Conservation (phyloP, 2,797 vertebrate species). For the Dicrostonyx torquatus region DNA sequence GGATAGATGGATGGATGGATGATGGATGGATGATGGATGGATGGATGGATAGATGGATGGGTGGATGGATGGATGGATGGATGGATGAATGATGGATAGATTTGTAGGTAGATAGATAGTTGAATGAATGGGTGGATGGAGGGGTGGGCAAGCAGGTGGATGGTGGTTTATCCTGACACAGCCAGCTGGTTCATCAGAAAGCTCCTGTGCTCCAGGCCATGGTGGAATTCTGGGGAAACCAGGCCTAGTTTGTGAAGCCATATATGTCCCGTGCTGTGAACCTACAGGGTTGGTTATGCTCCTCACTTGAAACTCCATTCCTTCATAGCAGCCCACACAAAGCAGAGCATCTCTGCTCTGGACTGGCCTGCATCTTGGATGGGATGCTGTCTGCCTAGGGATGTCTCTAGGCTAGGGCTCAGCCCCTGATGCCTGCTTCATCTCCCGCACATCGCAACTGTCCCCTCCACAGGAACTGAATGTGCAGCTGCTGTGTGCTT, state of each 20-base stretch:
- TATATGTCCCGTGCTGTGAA: neutral
- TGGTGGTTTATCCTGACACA: neutral
- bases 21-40: neutral
- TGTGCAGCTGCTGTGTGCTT: neutral
- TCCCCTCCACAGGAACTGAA: rapidly evolving
- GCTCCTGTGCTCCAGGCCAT: neutral
- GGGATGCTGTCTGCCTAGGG: neutral
- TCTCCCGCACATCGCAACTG: rapidly evolving
- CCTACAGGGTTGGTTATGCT: neutral
- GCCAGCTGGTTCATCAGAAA: neutral
- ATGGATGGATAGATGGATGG: rapidly evolving
- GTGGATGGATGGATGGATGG: neutral
- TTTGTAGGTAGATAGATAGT: neutral
- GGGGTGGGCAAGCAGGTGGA: no score
- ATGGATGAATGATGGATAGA: neutral
- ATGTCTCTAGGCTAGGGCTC: neutral
- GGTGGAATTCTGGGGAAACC: neutral
- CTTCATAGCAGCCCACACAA: neutral
- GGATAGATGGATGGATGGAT: no score
- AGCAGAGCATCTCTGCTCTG: neutral
- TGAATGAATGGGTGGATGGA: neutral
- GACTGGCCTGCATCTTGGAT: neutral
- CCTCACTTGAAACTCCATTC: neutral
- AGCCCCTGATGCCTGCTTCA: neutral
- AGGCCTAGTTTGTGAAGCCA: neutral